Base-by-base conservation (phyloP, 2,113 vertebrate species). In the Haemorhous mexicanus region DNA sequence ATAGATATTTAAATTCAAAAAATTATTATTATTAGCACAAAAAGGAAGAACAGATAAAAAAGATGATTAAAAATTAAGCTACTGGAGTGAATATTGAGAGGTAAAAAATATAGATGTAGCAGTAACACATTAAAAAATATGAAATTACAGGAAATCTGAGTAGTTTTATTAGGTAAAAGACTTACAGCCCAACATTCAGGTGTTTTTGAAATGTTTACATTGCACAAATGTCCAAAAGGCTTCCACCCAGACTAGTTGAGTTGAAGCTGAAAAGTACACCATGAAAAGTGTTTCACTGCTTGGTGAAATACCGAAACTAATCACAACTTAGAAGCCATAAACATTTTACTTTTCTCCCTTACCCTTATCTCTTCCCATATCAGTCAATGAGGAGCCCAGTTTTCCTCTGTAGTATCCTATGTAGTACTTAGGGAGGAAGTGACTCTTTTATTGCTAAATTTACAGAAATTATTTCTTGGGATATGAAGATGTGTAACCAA, bases 351-450 rank as follows among this genome's bases (percentile, higher is more conserved):
- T 53, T 37, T 39, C 16, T 27, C 19, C 6, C 13, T 28, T 28
- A 46, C 15, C 11, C 15, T 74, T 18, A 28, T 10, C 5, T n/a
- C 26, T n/a, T 86, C 27, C 53, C 24, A 3, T 12, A 30, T 28
- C n/a, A 53, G 35, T 27, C 30, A 30, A 10, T 24, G 39, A 27
- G 22, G 52, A 64, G 4, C 32, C 18, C 0, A 1, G 0, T 43
- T 88, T 44, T 69, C 39, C 59, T 30, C n/a, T 21, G 10, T 20
- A 64, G 8, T 18, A 47, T 11, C 20, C 41, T 41, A 41, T 14
- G 41, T 41, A 35, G 15, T 9, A 39, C 4, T 52, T 52, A 15
- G 0, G 8, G 16, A 59, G 12, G 21, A 62, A 43, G 16, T 7
- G 8, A 35, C 43, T 50, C 30, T 84, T 30, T 7, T 5, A 20